Base-by-base conservation (phyloP, 2,888 invertebrate genomes). In the Philopedon plagiatum region DNA sequence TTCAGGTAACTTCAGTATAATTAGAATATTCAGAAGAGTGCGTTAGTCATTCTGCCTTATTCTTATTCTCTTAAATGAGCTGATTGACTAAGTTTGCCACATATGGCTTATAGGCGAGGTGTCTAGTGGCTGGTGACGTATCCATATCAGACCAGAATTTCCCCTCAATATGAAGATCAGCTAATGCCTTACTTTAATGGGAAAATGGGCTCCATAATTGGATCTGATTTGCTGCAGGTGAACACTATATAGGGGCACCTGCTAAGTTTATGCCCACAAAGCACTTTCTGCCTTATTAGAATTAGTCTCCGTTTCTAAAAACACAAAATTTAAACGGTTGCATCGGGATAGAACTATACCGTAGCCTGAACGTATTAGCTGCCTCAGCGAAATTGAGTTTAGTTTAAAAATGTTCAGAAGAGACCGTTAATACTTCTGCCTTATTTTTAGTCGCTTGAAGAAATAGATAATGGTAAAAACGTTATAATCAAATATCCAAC, bases 181-280 rank as follows among this genome's bases (percentile, higher is more conserved):
- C 81, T 94, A 95, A 81, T 96, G 95, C 9, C 98, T 90, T n/a
- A 98, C 95, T 87, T 98, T 98, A 15, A 97, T 94, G 0, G 98
- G 96, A 83, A 97, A 97, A 81, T 94, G 93, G 73, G 95, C 94
- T n/a, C 93, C 94, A 83, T 98, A 98, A 68, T 94, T 91, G 2
- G 91, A 89, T 63, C 93, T 92, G 71, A 97, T 94, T 87, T 95
- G 91, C 79, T 93, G 91, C 77, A 95, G 86, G 21, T 68, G 69
- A 15, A 61, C 23, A 76, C 92, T 91, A 76, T 95, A 95, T 9
- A 90, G 91, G 19, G 92, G 93, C 80, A 94, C 88, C 86, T 92
- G 94, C 86, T 96, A 94, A 74, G 93, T 92, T 85, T 93, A 91
- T 11, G 92, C 91, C 96, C 96, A 96, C 85, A 96, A 89, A 80